Conservation (phyloP, 1,140 invertebrate species). For the Hycleus cichorii region DNA sequence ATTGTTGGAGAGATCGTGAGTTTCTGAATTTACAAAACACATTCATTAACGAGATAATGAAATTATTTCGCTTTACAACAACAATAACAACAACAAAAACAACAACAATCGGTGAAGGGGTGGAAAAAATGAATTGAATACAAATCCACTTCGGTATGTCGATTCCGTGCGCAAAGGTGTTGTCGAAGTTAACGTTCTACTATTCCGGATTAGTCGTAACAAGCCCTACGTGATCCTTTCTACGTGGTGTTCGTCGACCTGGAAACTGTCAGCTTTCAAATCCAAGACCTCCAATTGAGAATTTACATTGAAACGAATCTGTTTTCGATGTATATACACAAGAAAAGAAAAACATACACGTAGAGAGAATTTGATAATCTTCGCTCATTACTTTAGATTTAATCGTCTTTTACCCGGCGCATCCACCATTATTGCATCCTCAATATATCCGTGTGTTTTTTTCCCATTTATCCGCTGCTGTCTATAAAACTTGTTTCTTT, state of each 20-base stretch:
- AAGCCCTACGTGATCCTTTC: conserved; percentile 7
- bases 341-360: conserved; percentile 2
- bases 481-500: no score
- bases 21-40: no score
- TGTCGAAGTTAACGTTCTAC: conserved; percentile 9
- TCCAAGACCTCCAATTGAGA: no score
- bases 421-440: background rate
- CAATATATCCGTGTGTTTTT: no score
- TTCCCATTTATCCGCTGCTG: no score
- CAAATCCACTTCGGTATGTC: conserved; percentile 5
- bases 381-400: no score
- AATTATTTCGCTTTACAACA: no score
- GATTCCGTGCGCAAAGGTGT: conserved; percentile 1
- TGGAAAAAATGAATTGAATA: background rate
- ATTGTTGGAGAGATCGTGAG: no score
- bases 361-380: conserved; percentile 3
- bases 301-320: no score
- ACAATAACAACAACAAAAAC: no score
- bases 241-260: background rate
- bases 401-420: background rate
- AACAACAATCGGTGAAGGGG: no score
- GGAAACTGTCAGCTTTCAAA: conserved; percentile 2
- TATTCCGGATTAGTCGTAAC: conserved; percentile 7
- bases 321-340: conserved; percentile 5
- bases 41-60: no score